Base-by-base conservation (phyloP, 92 coral and sea anemone genomes). In the Phenganax stokvisi region DNA sequence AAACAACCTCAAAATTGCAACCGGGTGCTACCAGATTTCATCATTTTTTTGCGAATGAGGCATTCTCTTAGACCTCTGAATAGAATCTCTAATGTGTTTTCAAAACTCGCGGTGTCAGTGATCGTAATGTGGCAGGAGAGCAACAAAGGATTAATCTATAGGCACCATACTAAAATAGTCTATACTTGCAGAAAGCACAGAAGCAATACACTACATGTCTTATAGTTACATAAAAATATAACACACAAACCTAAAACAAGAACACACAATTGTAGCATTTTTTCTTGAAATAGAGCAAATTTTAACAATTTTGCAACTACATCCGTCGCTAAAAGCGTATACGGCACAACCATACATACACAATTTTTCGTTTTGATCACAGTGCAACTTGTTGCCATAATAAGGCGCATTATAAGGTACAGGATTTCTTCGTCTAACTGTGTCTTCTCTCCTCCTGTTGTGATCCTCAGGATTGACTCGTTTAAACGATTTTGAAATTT, bases 251-350 rank as follows among this genome's bases (percentile, higher is more conserved):
- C 91, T 83, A 80, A 89, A 89, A 51, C 86, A 78, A 56, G 86
- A 78, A 65, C 86, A 89, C 57, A 83, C 81, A 44, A 83, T 65
- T 77, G 80, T 77, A 20, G 89, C 87, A 72, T 86, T 89, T 63
- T 88, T 89, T n/a, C 85, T 75, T 86, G 92, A 85, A 87, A 83
- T 89, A 79, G 75, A 74, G 68, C 86, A 85, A 57, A 88, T 83
- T 53, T 79, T 56, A 31, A 85, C 52, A 54, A 85, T 85, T 88
- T 82, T 88, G 60, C 87, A 84, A 53, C 92, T 86, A 76, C 83
- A 76, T 16, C 92, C 89, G 70, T 86, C 86, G 79, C 85, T 86
- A 65, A 89, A 77, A 13, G 88, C 89, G 76, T 67, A 86, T n/a
- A 89, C 75, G 52, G 89, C 83, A 54, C 89, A 89, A 62, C 89